A percentile compares a stretch with the other conserved stretches of the same genome.
phyloP scores from a whole-genome alignment of 2,797 vertebrate genomes.

The Poecilia wingei region DNA sequence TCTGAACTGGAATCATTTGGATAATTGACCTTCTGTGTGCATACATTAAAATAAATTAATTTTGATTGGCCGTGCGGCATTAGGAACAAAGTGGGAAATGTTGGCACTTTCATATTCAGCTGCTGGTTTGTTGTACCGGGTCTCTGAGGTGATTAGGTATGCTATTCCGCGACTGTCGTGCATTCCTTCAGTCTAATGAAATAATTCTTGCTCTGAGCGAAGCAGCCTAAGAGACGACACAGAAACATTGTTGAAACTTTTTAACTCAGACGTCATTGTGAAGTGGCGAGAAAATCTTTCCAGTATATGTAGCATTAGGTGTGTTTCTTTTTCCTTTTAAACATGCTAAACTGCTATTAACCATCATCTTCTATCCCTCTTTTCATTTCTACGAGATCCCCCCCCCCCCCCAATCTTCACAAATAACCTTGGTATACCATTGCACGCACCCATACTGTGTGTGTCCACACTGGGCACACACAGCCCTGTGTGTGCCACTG shows the following conservation, averaged over 20 bases:
- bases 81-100: conserved; percentile 80
- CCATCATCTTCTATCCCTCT: conserved; percentile 16
- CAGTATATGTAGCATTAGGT: not conserved
- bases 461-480: conserved; percentile 34
- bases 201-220: conserved; percentile 57
- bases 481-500: conserved; percentile 52
- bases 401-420: conserved; percentile 7
- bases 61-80: conserved; percentile 82
- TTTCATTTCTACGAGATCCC: not conserved
- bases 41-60: conserved; percentile 88
- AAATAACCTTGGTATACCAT: conserved; percentile 61
- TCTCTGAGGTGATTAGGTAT: conserved; percentile 80
- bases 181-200: conserved; percentile 73
- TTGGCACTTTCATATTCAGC: conserved; percentile 77
- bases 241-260: conserved; percentile 18
- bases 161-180: conserved; percentile 68
- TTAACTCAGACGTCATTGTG: conserved; percentile 17
- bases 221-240: conserved; percentile 23
- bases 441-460: conserved; percentile 45
- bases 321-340: conserved; percentile 23
- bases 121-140: conserved; percentile 74
- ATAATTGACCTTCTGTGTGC: conserved; percentile 88
- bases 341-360: conserved; percentile 11
- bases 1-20: conserved; percentile 85
- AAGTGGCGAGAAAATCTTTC: conserved; percentile 11